phyloP scores from a whole-genome alignment of 1,140 invertebrate genomes.

The Caenorhabditis tropicalis region DNA sequence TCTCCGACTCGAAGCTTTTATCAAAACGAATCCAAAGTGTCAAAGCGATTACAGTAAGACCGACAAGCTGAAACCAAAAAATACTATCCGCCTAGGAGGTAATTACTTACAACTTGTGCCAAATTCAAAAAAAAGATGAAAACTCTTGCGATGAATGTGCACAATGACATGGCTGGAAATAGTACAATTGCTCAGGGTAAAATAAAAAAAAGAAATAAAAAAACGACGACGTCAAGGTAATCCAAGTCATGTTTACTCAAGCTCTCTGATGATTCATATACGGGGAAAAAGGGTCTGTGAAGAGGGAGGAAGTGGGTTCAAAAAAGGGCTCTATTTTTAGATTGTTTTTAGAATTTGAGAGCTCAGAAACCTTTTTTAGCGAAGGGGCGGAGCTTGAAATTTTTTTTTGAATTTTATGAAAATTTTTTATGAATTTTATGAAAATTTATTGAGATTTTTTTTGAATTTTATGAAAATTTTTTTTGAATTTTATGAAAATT shows the following conservation, averaged over 20 bases:
- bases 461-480: too few relatives aligned
- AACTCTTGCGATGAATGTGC: slow-evolving; percentile 9
- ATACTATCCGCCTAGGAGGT: background rate
- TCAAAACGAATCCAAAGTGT: slow-evolving; percentile 54
- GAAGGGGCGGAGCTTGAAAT: too few relatives aligned
- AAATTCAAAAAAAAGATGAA: slow-evolving; percentile 45
- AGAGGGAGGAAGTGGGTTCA: background rate
- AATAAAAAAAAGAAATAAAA: background rate
- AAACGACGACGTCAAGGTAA: background rate
- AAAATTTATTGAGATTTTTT: too few relatives aligned
- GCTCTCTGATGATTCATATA: slow-evolving; percentile 17
- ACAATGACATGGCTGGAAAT: slow-evolving; percentile 37
- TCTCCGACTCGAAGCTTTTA: slow-evolving; percentile 47
- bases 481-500: too few relatives aligned
- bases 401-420: too few relatives aligned
- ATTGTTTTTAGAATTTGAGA: background rate
- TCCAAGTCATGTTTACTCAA: slow-evolving; percentile 28
- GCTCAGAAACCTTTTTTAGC: too few relatives aligned
- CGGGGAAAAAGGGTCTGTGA: background rate
- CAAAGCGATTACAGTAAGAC: slow-evolving; percentile 36
- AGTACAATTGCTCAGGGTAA: background rate
- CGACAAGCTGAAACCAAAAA: slow-evolving; percentile 56
- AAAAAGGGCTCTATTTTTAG: background rate
- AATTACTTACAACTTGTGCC: background rate
- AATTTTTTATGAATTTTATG: too few relatives aligned